Evolutionary conservation across 2,888 invertebrate genomes (phyloP).

Genomic region (Mythimna impura): DNA sequence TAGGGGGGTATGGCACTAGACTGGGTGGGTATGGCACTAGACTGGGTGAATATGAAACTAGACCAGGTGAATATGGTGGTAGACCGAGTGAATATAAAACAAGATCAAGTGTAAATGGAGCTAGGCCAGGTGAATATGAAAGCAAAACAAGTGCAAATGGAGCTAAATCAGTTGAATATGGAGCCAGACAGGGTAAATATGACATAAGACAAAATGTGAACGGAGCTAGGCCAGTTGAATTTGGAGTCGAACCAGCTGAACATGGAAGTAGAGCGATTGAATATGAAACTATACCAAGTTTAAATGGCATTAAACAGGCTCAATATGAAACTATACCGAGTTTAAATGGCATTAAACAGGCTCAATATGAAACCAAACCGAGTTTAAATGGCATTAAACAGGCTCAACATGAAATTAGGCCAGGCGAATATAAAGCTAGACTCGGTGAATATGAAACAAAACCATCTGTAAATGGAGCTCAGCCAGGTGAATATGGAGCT

Average conservation of each 20-base stretch:
- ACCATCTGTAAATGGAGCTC: no score
- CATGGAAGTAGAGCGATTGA: neutral
- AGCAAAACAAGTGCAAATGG: neutral
- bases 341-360: neutral
- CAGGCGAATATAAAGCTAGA: no score
- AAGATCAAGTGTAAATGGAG: neutral
- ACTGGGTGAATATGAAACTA: neutral
- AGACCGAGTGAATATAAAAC: neutral
- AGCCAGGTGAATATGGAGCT: no score
- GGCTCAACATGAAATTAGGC: no score
- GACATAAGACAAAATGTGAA: neutral
- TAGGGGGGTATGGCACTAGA: no score
- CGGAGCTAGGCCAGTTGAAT: neutral
- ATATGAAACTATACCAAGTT: neutral
- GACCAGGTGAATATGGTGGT: neutral
- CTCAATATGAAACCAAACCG: no score
- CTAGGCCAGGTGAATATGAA: neutral
- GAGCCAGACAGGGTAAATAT: neutral
- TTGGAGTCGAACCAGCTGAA: neutral
- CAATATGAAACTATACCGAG: neutral
- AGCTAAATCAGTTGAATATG: neutral
- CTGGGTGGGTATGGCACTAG: neutral
- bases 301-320: neutral
- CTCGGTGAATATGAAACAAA: no score
- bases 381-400: no score